These are phyloP conservation scores for Stramonita haemastoma DNA, from an alignment of 2,888 invertebrate genomes.

Conservation along the genomic window DNA sequence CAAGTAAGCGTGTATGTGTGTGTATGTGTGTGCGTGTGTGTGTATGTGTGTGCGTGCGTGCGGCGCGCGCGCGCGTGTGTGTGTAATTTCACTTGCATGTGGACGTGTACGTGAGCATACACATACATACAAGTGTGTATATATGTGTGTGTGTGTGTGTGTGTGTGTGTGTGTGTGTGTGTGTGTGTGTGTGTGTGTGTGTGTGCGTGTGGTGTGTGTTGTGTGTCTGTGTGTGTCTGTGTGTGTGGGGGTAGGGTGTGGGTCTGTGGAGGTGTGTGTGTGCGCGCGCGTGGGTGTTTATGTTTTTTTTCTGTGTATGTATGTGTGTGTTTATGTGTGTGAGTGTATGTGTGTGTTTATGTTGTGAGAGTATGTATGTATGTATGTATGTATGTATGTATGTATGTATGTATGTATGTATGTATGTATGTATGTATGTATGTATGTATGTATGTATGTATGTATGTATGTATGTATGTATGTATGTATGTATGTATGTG, in stretches of 20 bases:
- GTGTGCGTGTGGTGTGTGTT: neutral
- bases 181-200: neutral
- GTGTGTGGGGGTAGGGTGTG: neutral
- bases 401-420: no score
- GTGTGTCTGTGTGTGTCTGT: neutral
- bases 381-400: no score
- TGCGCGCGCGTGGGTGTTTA: neutral
- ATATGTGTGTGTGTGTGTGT: neutral
- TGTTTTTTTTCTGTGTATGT: neutral
- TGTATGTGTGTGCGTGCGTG: constrained; percentile 8
- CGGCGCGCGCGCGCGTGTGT: neutral
- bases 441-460: no score
- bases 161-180: neutral
- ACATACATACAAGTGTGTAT: neutral
- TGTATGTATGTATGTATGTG: no score
- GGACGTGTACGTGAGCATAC: no score
- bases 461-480: no score
- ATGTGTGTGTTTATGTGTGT: neutral
- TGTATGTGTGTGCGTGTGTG: neutral
- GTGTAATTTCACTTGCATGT: neutral
- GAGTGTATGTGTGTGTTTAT: neutral
- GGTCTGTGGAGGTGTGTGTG: neutral
- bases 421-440: no score
- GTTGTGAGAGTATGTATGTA: no score
- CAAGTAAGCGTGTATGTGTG: neutral